Evolutionary conservation across 2,888 invertebrate species (phyloP).

Genomic region (Erynnis tages): DNA sequence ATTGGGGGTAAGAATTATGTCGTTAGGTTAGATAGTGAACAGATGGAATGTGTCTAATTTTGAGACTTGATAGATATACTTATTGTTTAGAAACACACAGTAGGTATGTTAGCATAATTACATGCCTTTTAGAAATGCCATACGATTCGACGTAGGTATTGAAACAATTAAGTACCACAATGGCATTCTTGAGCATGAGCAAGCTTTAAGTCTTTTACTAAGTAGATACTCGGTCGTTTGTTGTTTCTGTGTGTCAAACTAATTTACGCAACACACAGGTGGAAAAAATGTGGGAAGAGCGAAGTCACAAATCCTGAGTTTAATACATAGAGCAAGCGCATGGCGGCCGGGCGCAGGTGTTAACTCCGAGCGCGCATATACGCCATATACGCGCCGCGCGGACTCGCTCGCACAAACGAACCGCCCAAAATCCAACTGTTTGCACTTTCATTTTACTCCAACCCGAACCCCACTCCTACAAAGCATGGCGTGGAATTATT

Average conservation of each 20-base stretch:
- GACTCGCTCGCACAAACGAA: conserved; percentile 63
- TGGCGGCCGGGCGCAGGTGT: conserved; percentile 71
- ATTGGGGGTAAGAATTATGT: conserved; percentile 76
- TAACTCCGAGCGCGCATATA: conserved; percentile 53
- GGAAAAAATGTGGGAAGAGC: conserved; percentile 48
- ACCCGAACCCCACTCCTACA: conserved; percentile 47
- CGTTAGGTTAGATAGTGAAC: conserved; percentile 49
- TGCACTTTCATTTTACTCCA: conserved; percentile 58
- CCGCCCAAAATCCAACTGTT: conserved; percentile 73
- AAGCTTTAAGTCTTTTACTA: neutral
- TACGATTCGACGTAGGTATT: no score
- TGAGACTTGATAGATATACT: conserved; percentile 33
- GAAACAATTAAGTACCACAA: no score
- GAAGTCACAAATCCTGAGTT: conserved; percentile 47
- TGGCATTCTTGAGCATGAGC: no score
- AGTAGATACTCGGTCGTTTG: conserved; percentile 28
- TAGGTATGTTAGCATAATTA: no score
- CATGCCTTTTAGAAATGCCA: no score
- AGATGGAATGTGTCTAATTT: conserved; percentile 64
- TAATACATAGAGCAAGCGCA: conserved; percentile 56
- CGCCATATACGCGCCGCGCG: conserved; percentile 45
- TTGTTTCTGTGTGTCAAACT: conserved; percentile 40
- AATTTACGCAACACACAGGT: conserved; percentile 57
- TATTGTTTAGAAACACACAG: conserved; percentile 28
- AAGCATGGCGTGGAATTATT: conserved; percentile 55